A percentile compares a stretch with the other conserved stretches of the same genome.
phyloP scores from a whole-genome alignment of 1,140 invertebrate genomes.

The Heliconius himera region DNA sequence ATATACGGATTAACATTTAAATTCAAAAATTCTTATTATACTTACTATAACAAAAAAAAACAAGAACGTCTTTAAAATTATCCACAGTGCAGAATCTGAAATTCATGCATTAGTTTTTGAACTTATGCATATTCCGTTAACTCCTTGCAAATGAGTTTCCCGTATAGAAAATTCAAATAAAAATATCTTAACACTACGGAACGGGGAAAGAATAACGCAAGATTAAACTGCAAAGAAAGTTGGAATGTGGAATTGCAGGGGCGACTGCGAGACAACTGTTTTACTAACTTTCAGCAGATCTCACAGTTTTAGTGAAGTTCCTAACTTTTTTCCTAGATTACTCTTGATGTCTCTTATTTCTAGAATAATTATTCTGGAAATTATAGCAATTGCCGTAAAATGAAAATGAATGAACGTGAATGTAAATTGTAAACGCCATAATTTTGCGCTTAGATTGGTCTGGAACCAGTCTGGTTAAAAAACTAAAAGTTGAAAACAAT shows the following conservation, averaged over 20 bases:
- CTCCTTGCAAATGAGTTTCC: conserved; percentile 3
- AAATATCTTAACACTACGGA: conserved; percentile 16
- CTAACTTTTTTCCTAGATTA: conserved; percentile 21
- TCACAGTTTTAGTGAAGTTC: conserved; percentile 22
- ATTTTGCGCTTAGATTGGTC: not conserved
- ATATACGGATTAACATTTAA: not conserved
- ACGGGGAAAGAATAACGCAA: conserved; percentile 22
- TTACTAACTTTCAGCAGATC: conserved; percentile 24
- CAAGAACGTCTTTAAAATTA: not conserved
- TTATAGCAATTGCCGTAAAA: not conserved
- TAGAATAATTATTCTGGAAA: conserved; percentile 16
- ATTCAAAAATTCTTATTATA: not conserved
- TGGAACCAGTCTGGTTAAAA: not conserved
- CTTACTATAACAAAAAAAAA: not conserved
- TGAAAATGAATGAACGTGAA: too few species aligned
- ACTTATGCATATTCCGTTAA: conserved; percentile 14
- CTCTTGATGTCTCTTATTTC: conserved; percentile 5
- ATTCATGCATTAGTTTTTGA: conserved; percentile 11
- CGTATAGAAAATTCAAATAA: conserved; percentile 11
- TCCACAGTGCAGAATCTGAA: not conserved
- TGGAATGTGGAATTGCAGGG: conserved; percentile 17
- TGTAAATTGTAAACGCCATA: not conserved
- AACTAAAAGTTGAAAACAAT: not conserved
- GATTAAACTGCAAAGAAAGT: conserved; percentile 25
- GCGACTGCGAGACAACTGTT: conserved; percentile 28